These are phyloP conservation scores for Orycteropus afer DNA, from an alignment of 2,113 vertebrate species.

Conservation along the genomic window DNA sequence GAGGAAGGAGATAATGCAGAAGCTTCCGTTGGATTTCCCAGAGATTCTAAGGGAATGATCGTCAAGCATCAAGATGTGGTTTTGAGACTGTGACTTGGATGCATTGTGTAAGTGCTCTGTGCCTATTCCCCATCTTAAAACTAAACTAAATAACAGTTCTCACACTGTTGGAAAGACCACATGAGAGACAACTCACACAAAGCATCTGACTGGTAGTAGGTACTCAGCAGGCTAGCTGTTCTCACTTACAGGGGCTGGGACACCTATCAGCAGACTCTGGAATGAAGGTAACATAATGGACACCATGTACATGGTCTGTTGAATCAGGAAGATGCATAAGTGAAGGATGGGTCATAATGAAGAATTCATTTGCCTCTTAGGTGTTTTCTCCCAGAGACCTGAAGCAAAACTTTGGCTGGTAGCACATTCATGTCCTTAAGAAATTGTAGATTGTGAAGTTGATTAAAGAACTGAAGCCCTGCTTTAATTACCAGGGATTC, in stretches of 20 bases:
- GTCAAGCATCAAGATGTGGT: not conserved
- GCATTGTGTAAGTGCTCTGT: not conserved
- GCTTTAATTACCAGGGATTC: not conserved
- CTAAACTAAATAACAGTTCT: not conserved
- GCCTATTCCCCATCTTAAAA: not conserved
- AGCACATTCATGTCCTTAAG: not conserved
- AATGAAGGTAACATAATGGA: not conserved
- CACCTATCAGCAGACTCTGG: not conserved
- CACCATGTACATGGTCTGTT: fast-evolving
- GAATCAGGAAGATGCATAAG: not conserved
- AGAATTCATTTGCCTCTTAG: not conserved
- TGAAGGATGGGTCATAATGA: not conserved
- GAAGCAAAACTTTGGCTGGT: not conserved
- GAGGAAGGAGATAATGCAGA: not conserved
- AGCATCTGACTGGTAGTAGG: not conserved
- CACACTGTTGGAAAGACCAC: not conserved
- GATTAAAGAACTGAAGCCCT: not conserved
- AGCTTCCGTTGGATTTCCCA: not conserved
- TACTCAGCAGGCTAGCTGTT: not conserved
- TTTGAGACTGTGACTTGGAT: not conserved
- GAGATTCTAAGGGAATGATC: not conserved
- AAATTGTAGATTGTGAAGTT: not conserved
- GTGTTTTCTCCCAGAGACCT: not conserved
- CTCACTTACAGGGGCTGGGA: not conserved
- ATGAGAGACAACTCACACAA: not conserved